Conservation (phyloP, 2,888 invertebrate genomes). For the Tenthredo notha region DNA sequence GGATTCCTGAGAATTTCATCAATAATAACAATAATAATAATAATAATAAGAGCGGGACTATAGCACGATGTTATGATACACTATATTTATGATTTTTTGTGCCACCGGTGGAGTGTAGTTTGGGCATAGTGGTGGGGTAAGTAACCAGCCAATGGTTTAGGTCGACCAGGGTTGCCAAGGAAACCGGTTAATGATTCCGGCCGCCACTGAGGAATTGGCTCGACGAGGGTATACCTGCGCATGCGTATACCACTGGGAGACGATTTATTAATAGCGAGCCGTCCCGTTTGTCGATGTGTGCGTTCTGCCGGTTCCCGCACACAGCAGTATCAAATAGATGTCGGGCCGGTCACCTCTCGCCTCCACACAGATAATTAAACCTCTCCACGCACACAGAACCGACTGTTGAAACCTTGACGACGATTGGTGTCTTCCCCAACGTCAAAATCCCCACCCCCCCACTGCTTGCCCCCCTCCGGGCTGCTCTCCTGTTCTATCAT, state of each 20-base stretch:
- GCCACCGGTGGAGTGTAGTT: constrained; percentile 51
- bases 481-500: constrained; percentile 61
- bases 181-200: constrained; percentile 78
- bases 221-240: constrained; percentile 58
- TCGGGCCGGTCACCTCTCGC: constrained; percentile 52
- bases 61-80: constrained; percentile 48
- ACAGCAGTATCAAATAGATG: constrained; percentile 35
- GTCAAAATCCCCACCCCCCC: constrained; percentile 61
- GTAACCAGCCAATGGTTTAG: constrained; percentile 74
- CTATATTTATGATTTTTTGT: constrained; percentile 52
- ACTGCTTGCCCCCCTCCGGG: constrained; percentile 53
- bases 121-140: constrained; percentile 64
- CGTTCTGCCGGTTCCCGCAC: constrained; percentile 37
- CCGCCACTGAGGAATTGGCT: constrained; percentile 76
- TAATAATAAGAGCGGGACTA: neutral
- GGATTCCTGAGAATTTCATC: neutral
- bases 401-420: constrained; percentile 63
- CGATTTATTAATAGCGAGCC: constrained; percentile 61
- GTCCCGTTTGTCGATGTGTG: constrained; percentile 45
- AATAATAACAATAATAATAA: constrained; percentile 5
- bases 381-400: constrained; percentile 54
- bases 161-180: constrained; percentile 75
- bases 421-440: constrained; percentile 76
- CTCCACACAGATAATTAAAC: constrained; percentile 50
- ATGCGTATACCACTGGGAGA: constrained; percentile 53